phyloP scores from a whole-genome alignment of 1,140 invertebrate genomes.

The Rhagoletis pomonella region DNA sequence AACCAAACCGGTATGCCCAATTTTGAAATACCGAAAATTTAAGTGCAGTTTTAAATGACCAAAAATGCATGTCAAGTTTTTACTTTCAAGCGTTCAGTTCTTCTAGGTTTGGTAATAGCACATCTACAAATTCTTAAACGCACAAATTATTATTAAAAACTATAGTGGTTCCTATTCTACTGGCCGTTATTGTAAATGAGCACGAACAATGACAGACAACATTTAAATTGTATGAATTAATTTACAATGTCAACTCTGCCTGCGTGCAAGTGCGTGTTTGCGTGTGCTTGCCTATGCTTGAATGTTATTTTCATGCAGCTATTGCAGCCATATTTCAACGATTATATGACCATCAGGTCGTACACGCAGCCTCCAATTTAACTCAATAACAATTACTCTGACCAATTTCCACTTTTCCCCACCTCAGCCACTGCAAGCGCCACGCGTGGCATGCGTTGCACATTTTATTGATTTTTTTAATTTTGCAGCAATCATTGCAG shows the following conservation, averaged over 20 bases:
- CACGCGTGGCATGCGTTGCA: constrained; percentile 12
- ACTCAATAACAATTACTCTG: background rate
- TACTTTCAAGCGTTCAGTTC: too few relatives aligned
- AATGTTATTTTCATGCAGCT: background rate
- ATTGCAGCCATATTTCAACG: constrained; percentile 10
- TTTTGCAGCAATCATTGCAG: constrained; percentile 2
- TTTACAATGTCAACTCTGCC: background rate
- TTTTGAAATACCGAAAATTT: too few relatives aligned
- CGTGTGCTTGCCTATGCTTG: background rate
- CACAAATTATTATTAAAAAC: too few relatives aligned
- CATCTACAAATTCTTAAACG: too few relatives aligned
- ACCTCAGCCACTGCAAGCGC: background rate
- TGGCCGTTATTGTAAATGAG: background rate
- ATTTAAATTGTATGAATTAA: constrained; percentile 48
- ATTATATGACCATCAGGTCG: constrained; percentile 3
- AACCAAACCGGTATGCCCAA: too few relatives aligned
- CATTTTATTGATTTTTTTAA: constrained; percentile 46
- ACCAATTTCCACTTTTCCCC: background rate
- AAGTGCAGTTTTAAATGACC: too few relatives aligned
- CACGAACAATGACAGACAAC: background rate
- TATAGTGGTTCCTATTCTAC: background rate
- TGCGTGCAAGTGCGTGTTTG: background rate
- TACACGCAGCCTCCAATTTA: background rate
- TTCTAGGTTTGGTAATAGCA: too few relatives aligned
- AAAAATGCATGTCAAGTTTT: too few relatives aligned